Conservation (phyloP, 1,140 invertebrate species). For the Capitella teleta region DNA sequence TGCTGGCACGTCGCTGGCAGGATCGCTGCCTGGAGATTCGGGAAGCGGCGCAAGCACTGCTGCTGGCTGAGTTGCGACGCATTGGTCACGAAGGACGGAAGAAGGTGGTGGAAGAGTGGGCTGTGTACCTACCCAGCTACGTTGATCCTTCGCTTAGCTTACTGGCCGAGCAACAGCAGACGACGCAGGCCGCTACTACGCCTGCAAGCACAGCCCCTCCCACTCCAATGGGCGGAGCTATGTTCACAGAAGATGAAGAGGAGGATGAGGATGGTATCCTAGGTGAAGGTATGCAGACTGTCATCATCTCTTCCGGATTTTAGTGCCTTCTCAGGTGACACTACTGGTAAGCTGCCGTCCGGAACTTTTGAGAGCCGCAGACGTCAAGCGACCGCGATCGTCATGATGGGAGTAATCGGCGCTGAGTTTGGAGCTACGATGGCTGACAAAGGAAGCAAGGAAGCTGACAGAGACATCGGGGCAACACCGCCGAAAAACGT, state of each 20-base stretch:
- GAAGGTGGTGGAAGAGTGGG: conserved; percentile 84
- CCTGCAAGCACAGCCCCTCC: conserved; percentile 3
- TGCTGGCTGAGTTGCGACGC: conserved; percentile 82
- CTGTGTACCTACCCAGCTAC: conserved; percentile 81
- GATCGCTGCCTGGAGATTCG: conserved; percentile 92
- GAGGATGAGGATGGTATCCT: conserved; percentile 46
- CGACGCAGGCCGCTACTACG: no score
- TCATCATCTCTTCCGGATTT: background rate
- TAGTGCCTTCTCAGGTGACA: conserved; percentile 18
- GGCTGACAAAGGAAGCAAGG: conserved; percentile 19
- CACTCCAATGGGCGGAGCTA: background rate
- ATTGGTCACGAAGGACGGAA: conserved; percentile 86
- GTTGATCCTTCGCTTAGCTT: conserved; percentile 51
- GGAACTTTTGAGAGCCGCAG: conserved; percentile 59
- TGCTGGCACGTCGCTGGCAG: conserved; percentile 94
- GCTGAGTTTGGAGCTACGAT: conserved; percentile 89
- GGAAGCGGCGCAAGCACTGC: conserved; percentile 88
- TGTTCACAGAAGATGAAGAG: conserved; percentile 62
- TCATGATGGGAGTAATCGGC: conserved; percentile 90
- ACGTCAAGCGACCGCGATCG: conserved; percentile 93
- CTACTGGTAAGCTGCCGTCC: conserved; percentile 24
- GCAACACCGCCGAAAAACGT: conserved; percentile 32
- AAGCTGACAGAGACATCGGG: no score
- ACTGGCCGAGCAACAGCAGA: conserved; percentile 9
- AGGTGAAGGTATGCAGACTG: conserved; percentile 4